Conservation (phyloP, 2,888 invertebrate genomes). For the Mamestra brassicae region DNA sequence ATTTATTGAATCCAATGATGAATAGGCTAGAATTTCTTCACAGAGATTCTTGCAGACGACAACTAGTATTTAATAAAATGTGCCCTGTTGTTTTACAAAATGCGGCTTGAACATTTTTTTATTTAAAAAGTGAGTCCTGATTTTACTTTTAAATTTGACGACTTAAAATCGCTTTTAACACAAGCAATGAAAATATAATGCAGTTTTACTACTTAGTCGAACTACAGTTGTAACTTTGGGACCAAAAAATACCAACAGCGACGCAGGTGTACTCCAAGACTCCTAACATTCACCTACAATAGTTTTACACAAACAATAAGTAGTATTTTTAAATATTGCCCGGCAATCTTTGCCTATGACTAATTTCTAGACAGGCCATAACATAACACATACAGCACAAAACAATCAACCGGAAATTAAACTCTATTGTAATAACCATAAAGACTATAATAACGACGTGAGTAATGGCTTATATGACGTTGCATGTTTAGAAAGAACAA, state of each 20-base stretch:
- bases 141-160: not conserved
- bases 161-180: not conserved
- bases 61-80: no score
- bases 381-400: conserved; percentile 44
- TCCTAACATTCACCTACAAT: conserved; percentile 64
- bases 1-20: not conserved
- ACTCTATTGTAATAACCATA: conserved; percentile 40
- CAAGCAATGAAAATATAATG: not conserved
- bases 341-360: conserved; percentile 78
- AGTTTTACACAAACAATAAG: conserved; percentile 75
- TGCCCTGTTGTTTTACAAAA: no score
- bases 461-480: conserved; percentile 35
- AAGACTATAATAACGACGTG: conserved; percentile 37
- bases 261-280: conserved; percentile 36
- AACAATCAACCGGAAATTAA: conserved; percentile 30
- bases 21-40: not conserved
- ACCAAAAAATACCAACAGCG: conserved; percentile 45
- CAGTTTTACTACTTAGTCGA: conserved; percentile 1
- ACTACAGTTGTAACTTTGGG: conserved; percentile 12
- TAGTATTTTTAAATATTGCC: conserved; percentile 79
- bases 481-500: conserved; percentile 48
- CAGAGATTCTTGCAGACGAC: not conserved
- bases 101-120: no score
- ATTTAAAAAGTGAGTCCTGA: no score
- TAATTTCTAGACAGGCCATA: conserved; percentile 70